Evolutionary conservation across 2,888 invertebrate species (phyloP).

Genomic region (Drosophila cyrtoloma): DNA sequence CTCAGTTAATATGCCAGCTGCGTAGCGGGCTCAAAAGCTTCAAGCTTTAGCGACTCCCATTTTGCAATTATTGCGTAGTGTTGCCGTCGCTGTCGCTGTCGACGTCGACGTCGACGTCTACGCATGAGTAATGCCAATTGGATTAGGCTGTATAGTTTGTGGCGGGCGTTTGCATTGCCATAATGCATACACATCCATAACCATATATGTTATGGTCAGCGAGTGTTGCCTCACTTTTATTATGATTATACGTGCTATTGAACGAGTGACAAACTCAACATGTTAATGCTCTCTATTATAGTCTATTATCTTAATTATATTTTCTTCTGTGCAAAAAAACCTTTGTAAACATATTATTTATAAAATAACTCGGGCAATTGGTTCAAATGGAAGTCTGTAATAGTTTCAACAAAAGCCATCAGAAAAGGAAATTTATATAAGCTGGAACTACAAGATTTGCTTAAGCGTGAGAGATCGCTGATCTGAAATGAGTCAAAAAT

Average conservation of each 20-base stretch:
- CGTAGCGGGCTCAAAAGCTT: constrained; percentile 45
- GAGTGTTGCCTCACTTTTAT: constrained; percentile 46
- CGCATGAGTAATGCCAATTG: constrained; percentile 72
- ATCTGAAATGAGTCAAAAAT: not conserved
- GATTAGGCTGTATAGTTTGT: constrained; percentile 25
- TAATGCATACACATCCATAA: constrained; percentile 18
- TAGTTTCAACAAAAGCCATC: not conserved
- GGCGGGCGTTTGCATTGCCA: constrained; percentile 35
- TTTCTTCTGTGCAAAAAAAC: not conserved
- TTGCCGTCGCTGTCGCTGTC: constrained; percentile 40
- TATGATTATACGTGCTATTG: not conserved
- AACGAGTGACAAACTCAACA: not conserved
- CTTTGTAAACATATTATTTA: not conserved
- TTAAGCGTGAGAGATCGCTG: not conserved
- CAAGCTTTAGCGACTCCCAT: constrained; percentile 32
- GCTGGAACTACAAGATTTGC: not conserved
- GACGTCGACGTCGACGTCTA: constrained; percentile 35
- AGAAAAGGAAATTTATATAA: not conserved
- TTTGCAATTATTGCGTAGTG: constrained; percentile 64
- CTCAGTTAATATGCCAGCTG: constrained; percentile 49
- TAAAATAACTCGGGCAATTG: not conserved
- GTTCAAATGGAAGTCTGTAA: not conserved
- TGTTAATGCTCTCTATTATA: not conserved
- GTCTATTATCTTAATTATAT: not conserved
- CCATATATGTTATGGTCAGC: constrained; percentile 44